These are phyloP conservation scores for Ruditapes philippinarum DNA, from an alignment of 1,140 invertebrate species.

Conservation along the genomic window DNA sequence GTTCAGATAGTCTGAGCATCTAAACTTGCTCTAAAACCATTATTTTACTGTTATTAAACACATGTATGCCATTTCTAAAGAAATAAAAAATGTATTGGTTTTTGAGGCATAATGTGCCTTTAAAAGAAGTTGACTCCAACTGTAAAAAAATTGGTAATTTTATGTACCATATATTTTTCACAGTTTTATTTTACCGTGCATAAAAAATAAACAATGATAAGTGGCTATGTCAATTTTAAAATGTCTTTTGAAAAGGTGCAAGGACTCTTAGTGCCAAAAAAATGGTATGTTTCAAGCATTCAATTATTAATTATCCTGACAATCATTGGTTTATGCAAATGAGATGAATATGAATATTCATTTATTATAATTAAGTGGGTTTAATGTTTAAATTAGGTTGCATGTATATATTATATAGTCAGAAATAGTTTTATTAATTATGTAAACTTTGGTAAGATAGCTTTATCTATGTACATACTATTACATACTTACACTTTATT, in stretches of 20 bases:
- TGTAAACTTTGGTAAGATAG: slow-evolving; percentile 31
- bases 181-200: too few relatives aligned
- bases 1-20: too few relatives aligned
- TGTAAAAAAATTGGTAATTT: too few relatives aligned
- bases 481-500: background rate
- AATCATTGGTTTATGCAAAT: slow-evolving; percentile 43
- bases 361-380: slow-evolving; percentile 2
- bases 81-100: too few relatives aligned
- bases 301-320: slow-evolving; percentile 9
- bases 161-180: too few relatives aligned
- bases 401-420: slow-evolving; percentile 35
- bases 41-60: too few relatives aligned
- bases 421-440: background rate
- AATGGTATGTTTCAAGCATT: background rate
- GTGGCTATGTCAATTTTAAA: too few relatives aligned
- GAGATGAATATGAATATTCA: background rate
- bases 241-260: background rate
- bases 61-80: too few relatives aligned
- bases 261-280: slow-evolving; percentile 16
- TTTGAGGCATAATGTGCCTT: too few relatives aligned
- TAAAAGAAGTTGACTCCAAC: too few relatives aligned
- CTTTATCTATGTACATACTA: slow-evolving; percentile 41
- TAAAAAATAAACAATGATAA: too few relatives aligned
- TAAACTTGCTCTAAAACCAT: too few relatives aligned
- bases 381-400: slow-evolving; percentile 14